Conservation (phyloP, 2,113 vertebrate species). For the Panurus biarmicus region DNA sequence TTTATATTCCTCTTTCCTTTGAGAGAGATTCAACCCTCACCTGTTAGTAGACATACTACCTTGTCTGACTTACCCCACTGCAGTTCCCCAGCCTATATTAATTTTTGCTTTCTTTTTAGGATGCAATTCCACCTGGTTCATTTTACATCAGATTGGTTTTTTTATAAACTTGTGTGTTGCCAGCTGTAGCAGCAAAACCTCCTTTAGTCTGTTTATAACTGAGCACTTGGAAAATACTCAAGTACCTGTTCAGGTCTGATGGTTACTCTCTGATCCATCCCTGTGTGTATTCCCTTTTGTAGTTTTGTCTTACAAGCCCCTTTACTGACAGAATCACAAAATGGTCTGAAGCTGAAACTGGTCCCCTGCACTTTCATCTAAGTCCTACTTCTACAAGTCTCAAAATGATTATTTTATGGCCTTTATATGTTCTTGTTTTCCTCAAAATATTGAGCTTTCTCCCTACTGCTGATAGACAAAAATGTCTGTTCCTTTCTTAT, state of each 20-base stretch:
- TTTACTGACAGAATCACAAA: background rate
- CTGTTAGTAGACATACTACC: background rate
- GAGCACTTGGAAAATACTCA: background rate
- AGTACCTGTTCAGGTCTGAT: background rate
- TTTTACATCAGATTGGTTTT: background rate
- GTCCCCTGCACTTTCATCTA: background rate
- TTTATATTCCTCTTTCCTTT: background rate
- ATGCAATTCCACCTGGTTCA: background rate
- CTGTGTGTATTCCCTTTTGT: background rate
- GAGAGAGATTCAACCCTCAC: background rate
- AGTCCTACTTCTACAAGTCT: background rate
- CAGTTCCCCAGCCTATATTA: background rate
- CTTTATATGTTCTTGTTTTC: background rate
- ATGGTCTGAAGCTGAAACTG: background rate
- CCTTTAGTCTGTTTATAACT: background rate
- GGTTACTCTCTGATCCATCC: background rate
- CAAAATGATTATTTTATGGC: background rate
- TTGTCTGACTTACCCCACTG: background rate
- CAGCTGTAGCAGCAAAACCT: background rate
- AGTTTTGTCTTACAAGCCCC: slow-evolving; percentile 1
- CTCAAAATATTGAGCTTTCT: background rate
- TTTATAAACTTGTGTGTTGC: background rate
- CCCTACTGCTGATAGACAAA: background rate
- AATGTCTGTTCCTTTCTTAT: background rate
- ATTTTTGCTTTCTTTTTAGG: background rate